Evolutionary conservation across 2,888 invertebrate genomes (phyloP).

Genomic region (Bugulina stolonifera): DNA sequence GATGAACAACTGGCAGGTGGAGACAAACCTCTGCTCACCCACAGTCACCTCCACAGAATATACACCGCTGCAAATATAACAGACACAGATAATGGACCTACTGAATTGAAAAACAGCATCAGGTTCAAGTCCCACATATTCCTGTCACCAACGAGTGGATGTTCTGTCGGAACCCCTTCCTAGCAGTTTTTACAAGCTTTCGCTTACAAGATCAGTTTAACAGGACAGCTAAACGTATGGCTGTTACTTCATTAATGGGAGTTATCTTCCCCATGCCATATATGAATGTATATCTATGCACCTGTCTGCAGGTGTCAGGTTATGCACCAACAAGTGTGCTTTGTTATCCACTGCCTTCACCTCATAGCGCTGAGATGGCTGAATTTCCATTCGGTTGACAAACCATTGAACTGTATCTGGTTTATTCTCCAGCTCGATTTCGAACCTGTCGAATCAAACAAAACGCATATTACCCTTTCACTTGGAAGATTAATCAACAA

Average conservation of each 20-base stretch:
- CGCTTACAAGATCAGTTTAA: no score
- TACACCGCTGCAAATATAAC: not conserved
- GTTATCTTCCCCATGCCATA: no score
- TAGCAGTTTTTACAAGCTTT: no score
- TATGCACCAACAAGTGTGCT: constrained; percentile 44
- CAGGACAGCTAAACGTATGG: no score
- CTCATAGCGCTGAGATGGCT: constrained; percentile 48
- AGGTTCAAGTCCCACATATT: no score
- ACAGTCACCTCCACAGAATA: constrained; percentile 10
- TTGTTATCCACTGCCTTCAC: constrained; percentile 43
- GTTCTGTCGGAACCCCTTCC: no score
- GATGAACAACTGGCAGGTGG: constrained; percentile 9
- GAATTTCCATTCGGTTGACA: constrained; percentile 54
- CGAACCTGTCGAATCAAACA: not conserved
- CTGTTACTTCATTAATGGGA: no score
- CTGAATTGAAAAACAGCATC: no score
- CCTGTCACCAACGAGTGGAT: no score
- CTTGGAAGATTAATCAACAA: no score
- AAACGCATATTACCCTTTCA: not conserved
- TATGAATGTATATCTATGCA: not conserved
- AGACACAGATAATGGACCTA: not conserved
- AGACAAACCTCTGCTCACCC: not conserved
- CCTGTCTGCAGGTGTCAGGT: constrained; percentile 71
- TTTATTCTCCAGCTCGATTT: constrained; percentile 9
- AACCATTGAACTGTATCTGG: constrained; percentile 44